Percentiles rank a stretch among this genome's conserved stretches.
Conservation (phyloP, 2,888 invertebrate genomes). For the Serrognathus titanus region DNA sequence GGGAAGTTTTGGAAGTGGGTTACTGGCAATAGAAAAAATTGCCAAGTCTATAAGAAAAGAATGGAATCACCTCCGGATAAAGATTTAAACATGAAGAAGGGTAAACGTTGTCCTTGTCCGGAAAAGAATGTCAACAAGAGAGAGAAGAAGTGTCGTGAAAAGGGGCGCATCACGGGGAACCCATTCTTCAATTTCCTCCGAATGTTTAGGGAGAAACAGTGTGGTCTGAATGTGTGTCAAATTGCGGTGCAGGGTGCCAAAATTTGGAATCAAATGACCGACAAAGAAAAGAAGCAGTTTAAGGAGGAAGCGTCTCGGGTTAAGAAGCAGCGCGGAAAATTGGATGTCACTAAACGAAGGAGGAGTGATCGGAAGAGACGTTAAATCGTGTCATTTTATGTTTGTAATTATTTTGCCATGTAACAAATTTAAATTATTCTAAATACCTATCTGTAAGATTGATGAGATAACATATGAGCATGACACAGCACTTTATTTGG, state of each 20-base stretch:
- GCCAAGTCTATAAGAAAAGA: neutral
- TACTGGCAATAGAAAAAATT: neutral
- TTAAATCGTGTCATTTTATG: neutral
- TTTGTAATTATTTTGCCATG: slow-evolving; percentile 6
- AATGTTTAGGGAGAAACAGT: slow-evolving; percentile 17
- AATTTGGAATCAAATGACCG: slow-evolving; percentile 23
- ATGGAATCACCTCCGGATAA: too few relatives aligned
- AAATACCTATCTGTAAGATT: too few relatives aligned
- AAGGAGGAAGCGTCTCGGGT: neutral
- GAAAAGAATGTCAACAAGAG: neutral
- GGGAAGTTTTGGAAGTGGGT: neutral
- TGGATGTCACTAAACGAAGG: neutral
- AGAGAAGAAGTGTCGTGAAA: neutral
- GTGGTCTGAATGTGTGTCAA: slow-evolving; percentile 17
- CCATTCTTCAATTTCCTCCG: slow-evolving; percentile 28
- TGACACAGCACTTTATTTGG: too few relatives aligned
- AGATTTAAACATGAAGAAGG: neutral
- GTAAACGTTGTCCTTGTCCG: neutral
- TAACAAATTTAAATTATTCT: neutral
- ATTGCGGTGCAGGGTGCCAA: slow-evolving; percentile 21
- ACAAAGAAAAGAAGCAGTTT: slow-evolving; percentile 5
- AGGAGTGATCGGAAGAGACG: neutral
- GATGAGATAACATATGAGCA: too few relatives aligned
- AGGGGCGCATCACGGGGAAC: slow-evolving; percentile 21
- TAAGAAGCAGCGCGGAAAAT: neutral